These are phyloP conservation scores for Eupsittula cactorum DNA, from an alignment of 2,113 vertebrate species.

Conservation along the genomic window DNA sequence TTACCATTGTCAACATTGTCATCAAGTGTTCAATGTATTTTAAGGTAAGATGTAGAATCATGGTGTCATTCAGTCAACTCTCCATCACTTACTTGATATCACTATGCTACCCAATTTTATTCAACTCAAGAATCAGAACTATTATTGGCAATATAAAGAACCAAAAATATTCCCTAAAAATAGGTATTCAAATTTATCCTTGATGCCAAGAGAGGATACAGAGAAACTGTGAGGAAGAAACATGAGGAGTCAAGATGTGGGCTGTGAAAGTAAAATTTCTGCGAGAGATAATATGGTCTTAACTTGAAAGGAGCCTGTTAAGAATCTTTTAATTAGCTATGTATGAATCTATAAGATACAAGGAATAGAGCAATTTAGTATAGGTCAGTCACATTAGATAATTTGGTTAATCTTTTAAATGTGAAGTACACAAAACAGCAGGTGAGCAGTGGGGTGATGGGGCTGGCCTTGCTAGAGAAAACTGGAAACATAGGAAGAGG, in stretches of 20 bases:
- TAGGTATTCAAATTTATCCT: not conserved
- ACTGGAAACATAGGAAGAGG: not conserved
- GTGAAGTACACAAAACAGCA: not conserved
- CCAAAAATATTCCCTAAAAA: not conserved
- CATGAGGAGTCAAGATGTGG: not conserved
- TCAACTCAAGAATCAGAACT: not conserved
- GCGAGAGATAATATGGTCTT: fast-evolving
- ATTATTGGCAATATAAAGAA: not conserved
- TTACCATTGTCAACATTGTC: not conserved
- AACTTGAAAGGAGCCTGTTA: not conserved
- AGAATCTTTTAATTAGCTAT: not conserved
- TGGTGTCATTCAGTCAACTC: not conserved
- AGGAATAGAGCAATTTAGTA: not conserved
- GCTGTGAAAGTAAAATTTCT: not conserved
- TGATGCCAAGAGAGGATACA: not conserved
- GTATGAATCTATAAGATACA: not conserved
- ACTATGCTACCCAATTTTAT: not conserved
- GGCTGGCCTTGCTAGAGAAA: not conserved
- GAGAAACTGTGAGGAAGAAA: not conserved
- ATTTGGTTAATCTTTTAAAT: not conserved
- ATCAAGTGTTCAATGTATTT: not conserved
- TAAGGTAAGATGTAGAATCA: not conserved
- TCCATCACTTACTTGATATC: not conserved
- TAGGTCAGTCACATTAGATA: not conserved
- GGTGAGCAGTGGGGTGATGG: not conserved